These are phyloP conservation scores for Rosalia funebris DNA, from an alignment of 2,888 invertebrate species.

Conservation along the genomic window DNA sequence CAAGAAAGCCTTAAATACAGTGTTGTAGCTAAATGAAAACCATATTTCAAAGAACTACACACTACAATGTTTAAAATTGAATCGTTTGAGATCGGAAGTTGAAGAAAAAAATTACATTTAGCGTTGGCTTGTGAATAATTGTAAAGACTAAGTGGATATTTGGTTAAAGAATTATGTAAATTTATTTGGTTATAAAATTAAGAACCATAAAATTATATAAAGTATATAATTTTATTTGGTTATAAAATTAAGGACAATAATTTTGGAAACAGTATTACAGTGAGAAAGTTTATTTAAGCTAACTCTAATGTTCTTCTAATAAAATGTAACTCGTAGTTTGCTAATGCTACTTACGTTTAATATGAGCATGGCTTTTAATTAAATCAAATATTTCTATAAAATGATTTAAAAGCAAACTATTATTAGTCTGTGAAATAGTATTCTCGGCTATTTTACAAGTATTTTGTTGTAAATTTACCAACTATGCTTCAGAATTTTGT, in stretches of 20 bases:
- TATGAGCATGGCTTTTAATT: background rate
- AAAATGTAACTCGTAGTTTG: slow-evolving; percentile 41
- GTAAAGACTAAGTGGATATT: slow-evolving; percentile 71
- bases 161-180: slow-evolving; percentile 77
- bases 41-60: slow-evolving; percentile 56
- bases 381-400: background rate
- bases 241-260: slow-evolving; percentile 56
- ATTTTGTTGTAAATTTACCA: too few species aligned
- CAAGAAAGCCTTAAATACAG: slow-evolving; percentile 73
- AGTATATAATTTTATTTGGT: slow-evolving; percentile 69
- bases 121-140: slow-evolving; percentile 74
- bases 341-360: slow-evolving; percentile 32
- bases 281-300: slow-evolving; percentile 28
- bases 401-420: too few species aligned
- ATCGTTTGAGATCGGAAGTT: slow-evolving; percentile 63
- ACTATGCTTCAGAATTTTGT: too few species aligned
- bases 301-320: slow-evolving; percentile 34
- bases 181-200: too few species aligned
- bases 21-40: slow-evolving; percentile 62
- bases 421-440: too few species aligned
- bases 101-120: slow-evolving; percentile 69
- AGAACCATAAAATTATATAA: slow-evolving; percentile 64
- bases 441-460: too few species aligned
- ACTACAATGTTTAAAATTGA: slow-evolving; percentile 66
- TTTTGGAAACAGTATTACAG: slow-evolving; percentile 32